Evolutionary conservation across 2,113 vertebrate genomes (phyloP).

Genomic region (Falco punctatus): DNA sequence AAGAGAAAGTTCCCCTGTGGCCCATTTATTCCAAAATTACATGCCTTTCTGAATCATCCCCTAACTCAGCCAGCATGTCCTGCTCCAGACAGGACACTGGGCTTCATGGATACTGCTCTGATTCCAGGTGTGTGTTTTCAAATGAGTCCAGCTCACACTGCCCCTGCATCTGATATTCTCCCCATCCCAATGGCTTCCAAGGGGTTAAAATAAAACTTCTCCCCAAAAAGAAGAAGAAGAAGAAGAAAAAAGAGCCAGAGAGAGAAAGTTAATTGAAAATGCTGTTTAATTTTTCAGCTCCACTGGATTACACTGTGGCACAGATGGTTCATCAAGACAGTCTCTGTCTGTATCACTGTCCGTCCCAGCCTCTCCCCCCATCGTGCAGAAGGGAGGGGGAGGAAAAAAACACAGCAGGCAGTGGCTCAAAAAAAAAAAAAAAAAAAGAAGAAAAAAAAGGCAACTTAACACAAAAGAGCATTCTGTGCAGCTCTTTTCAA

Average conservation of each 20-base stretch:
- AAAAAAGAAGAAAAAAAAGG: slow-evolving; percentile 53
- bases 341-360: slow-evolving; percentile 81
- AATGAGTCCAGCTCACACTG: not conserved
- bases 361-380: slow-evolving; percentile 78
- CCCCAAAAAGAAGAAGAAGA: slow-evolving; percentile 19
- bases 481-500: slow-evolving; percentile 93
- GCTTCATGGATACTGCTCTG: not conserved
- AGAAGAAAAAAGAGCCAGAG: slow-evolving; percentile 64
- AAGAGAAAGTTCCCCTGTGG: not conserved
- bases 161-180: not conserved
- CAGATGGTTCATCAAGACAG: slow-evolving; percentile 94
- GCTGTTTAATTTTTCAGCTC: slow-evolving; percentile 86
- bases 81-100: not conserved
- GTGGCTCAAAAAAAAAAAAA: slow-evolving; percentile 79
- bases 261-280: slow-evolving; percentile 87
- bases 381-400: slow-evolving; percentile 56
- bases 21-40: not conserved
- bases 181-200: slow-evolving; percentile 61
- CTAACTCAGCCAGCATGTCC: not conserved
- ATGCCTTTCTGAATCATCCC: not conserved
- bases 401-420: slow-evolving; percentile 82
- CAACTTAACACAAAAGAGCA: slow-evolving; percentile 91
- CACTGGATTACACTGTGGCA: slow-evolving; percentile 87
- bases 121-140: not conserved
- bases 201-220: slow-evolving; percentile 80